These are phyloP conservation scores for Redunca redunca DNA, from an alignment of 2,113 vertebrate species.

Conservation along the genomic window DNA sequence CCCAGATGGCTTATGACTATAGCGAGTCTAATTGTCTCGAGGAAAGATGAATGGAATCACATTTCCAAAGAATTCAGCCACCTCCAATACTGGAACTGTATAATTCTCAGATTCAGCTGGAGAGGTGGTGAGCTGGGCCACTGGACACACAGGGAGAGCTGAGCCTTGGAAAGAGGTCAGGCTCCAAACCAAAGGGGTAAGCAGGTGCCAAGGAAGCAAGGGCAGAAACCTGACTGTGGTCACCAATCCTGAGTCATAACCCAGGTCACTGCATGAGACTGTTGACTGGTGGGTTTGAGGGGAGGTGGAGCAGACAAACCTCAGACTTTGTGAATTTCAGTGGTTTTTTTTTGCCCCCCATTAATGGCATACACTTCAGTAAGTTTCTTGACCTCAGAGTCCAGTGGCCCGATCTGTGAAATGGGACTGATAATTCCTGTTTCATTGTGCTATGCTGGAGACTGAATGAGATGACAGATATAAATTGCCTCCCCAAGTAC, in stretches of 20 bases:
- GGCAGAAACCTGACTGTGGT: not conserved
- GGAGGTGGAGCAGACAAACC: not conserved
- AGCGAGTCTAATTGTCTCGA: constrained; percentile 54
- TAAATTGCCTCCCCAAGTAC: constrained; percentile 19
- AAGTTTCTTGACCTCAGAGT: not conserved
- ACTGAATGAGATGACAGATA: not conserved
- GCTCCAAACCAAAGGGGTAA: not conserved
- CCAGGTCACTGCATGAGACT: not conserved
- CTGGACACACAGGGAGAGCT: not conserved
- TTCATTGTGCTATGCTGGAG: not conserved
- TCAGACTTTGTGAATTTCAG: not conserved
- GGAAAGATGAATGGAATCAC: constrained; percentile 57
- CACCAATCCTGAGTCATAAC: not conserved
- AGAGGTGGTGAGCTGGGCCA: not conserved
- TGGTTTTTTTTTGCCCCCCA: too few species aligned
- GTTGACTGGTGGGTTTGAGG: rapidly evolving
- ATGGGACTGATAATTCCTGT: not conserved
- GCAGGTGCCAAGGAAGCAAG: not conserved
- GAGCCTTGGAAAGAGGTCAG: not conserved
- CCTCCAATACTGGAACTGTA: not conserved
- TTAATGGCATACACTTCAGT: not conserved
- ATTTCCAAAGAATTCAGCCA: constrained; percentile 51
- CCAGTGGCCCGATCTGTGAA: not conserved
- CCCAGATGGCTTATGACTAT: constrained; percentile 60
- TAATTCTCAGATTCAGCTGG: not conserved